Base-by-base conservation (phyloP, 2,113 vertebrate genomes). In the Rana temporaria region DNA sequence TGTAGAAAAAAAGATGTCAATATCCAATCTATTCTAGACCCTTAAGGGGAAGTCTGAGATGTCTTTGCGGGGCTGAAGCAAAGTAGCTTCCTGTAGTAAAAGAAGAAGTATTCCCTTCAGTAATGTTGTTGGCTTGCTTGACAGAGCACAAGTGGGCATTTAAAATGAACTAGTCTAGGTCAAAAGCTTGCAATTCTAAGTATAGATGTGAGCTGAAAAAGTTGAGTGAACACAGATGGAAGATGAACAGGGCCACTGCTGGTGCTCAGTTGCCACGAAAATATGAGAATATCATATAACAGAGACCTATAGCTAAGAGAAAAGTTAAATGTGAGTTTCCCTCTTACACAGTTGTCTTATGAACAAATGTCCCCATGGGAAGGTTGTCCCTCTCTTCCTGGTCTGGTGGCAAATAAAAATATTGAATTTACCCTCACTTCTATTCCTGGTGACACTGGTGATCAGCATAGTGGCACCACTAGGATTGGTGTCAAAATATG, bases 51-150 rank as follows among this genome's bases (percentile, higher is more conserved):
- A 60, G 55, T 74, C 24, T 26, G 26, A 64, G 0, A 16, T 17
- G 4, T 22, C 48, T 73, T 4, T n/a, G 20, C 12, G 19, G 17
- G 4, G 59, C n/a, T 63, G 38, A 60, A 63, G 22, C 16, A 76
- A 16, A 48, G n/a, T 63, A 22, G 59, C 24, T 76, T 76, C 73
- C 73, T 76, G 73, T 62, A 34, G 20, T 42, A 63, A 65, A 76
- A 76, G 73, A 76, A 76, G 73, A 76, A 76, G 73, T 76, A 24
- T 48, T 17, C 42, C 59, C n/a, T 64, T 75, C 15, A 32, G 72
- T 62, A 7, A 22, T n/a, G 42, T 4, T 15, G 6, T 26, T 24
- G 34, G 7, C 42, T 76, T 76, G 73, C 59, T 52, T 34, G 24
- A 52, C 59, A 15, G 20, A 63, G 59, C 57, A 64, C 3, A n/a